Evolutionary conservation across 2,888 invertebrate genomes (phyloP).

Genomic region (Dolichomitus sp.): DNA sequence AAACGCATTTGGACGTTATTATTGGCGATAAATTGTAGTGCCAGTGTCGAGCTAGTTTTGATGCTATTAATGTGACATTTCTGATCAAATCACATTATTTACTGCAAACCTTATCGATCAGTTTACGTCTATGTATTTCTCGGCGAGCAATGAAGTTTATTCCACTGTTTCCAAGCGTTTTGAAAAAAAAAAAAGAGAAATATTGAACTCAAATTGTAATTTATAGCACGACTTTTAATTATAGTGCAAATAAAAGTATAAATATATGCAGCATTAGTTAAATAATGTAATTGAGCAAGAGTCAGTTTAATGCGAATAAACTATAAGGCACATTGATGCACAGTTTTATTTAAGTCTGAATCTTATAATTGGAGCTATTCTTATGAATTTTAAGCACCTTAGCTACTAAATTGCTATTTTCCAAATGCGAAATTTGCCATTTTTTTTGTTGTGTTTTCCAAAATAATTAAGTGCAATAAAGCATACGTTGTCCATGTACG

Average conservation of each 20-base stretch:
- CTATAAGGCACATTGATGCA: not conserved
- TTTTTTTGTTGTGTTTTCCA: not conserved
- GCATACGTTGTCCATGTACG: slow-evolving; percentile 23
- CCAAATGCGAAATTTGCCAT: not conserved
- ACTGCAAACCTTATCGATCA: slow-evolving; percentile 49
- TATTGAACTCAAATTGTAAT: slow-evolving; percentile 8
- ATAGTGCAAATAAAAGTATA: not conserved
- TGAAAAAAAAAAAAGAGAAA: slow-evolving; percentile 39
- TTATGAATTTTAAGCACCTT: not conserved
- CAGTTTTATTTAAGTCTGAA: not conserved
- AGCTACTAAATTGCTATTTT: not conserved
- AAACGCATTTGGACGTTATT: not conserved
- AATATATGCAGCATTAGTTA: not conserved
- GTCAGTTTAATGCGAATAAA: not conserved
- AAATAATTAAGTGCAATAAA: slow-evolving; percentile 28
- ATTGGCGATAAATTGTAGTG: not conserved
- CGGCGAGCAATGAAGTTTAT: slow-evolving; percentile 58
- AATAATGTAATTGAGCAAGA: not conserved
- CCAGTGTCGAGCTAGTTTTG: not conserved
- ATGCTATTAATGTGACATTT: not conserved
- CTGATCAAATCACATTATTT: slow-evolving; percentile 4
- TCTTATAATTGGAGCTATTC: not conserved
- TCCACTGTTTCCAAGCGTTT: slow-evolving; percentile 56
- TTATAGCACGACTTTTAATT: not conserved
- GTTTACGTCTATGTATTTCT: slow-evolving; percentile 47